A percentile compares a stretch with the other conserved stretches of the same genome.
Evolutionary conservation across 2,113 vertebrate genomes (phyloP).

Genomic region (Benitochromis conjunctus): DNA sequence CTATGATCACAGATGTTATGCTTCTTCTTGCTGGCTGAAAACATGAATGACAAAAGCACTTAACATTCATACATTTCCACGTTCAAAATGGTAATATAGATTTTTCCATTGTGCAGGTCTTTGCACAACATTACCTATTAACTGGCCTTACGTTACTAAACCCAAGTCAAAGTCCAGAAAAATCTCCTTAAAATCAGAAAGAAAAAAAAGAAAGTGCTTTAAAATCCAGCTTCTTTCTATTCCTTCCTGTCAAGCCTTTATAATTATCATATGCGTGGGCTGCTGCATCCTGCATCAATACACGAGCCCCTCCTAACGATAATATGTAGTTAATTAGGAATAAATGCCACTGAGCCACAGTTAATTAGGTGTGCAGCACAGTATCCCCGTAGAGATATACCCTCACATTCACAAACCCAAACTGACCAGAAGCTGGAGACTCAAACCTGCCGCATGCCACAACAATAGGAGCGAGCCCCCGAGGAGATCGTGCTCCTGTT

Average conservation of each 20-base stretch:
- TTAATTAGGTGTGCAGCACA: slow-evolving; percentile 63
- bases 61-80: neutral
- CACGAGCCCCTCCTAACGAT: slow-evolving; percentile 53
- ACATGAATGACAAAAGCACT: neutral
- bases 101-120: neutral
- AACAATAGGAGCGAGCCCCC: slow-evolving; percentile 11
- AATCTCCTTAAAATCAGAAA: neutral
- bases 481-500: slow-evolving; percentile 2
- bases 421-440: slow-evolving; percentile 47
- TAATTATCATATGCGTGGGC: slow-evolving; percentile 48
- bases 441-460: slow-evolving; percentile 11
- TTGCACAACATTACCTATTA: neutral
- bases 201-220: neutral
- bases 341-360: slow-evolving; percentile 64
- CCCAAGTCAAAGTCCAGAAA: neutral
- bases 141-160: neutral
- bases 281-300: slow-evolving; percentile 51
- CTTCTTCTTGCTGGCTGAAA: neutral
- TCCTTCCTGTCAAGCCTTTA: slow-evolving; percentile 42
- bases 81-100: neutral
- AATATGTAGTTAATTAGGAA: slow-evolving; percentile 68
- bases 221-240: neutral
- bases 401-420: slow-evolving; percentile 12
- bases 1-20: neutral
- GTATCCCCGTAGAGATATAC: slow-evolving; percentile 40